Conservation (phyloP, 2,888 invertebrate species). For the Xanthostigma xanthostigma region DNA sequence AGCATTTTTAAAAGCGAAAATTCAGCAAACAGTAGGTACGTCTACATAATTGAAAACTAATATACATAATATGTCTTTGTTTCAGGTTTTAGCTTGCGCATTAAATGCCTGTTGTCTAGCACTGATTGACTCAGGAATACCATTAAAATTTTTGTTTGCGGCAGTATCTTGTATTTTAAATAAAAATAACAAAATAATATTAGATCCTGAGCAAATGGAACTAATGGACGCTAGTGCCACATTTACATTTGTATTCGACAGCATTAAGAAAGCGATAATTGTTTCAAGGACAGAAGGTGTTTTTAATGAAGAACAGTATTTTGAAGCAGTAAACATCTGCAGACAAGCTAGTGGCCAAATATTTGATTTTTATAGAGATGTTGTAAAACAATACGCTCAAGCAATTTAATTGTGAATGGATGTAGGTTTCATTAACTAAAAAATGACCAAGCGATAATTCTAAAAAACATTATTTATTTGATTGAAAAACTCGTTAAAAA, state of each 20-base stretch:
- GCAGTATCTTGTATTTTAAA: constrained; percentile 61
- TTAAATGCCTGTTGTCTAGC: constrained; percentile 75
- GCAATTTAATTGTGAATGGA: constrained; percentile 4
- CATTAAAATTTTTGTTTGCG: constrained; percentile 68
- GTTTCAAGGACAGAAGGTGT: constrained; percentile 54
- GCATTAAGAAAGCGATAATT: constrained; percentile 37
- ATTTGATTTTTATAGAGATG: constrained; percentile 57
- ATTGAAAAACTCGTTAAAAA: too few species aligned
- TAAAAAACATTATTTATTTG: too few species aligned
- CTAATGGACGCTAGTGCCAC: constrained; percentile 39
- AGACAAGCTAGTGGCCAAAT: constrained; percentile 48
- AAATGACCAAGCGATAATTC: too few species aligned
- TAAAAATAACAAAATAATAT: constrained; percentile 32
- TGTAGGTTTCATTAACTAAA: neutral
- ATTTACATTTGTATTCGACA: constrained; percentile 65
- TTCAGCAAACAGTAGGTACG: too few species aligned
- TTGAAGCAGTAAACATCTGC: constrained; percentile 48
- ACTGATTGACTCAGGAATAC: constrained; percentile 66
- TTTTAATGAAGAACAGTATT: constrained; percentile 50
- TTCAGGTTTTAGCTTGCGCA: constrained; percentile 60
- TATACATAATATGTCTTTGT: too few species aligned
- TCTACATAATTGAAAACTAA: too few species aligned
- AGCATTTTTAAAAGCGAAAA: too few species aligned
- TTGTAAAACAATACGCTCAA: constrained; percentile 40
- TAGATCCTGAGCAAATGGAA: constrained; percentile 24